phyloP scores from a whole-genome alignment of 2,888 invertebrate genomes.

The Coecobrya sp. region DNA sequence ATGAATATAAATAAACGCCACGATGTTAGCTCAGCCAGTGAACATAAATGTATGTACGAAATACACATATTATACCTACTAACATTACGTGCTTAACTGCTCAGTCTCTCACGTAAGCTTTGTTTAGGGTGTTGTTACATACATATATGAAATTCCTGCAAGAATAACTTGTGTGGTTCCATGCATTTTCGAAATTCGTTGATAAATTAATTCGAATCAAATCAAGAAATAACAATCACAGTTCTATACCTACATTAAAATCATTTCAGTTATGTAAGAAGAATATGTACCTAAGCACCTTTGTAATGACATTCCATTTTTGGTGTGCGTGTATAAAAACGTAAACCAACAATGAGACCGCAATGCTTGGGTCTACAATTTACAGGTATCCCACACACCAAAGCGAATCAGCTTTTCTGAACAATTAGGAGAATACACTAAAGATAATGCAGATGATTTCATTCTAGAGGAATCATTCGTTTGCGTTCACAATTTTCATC shows the following conservation, averaged over 20 bases:
- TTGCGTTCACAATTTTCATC: background rate
- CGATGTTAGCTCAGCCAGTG: too few species aligned
- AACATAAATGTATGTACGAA: too few species aligned
- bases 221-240: background rate
- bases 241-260: too few species aligned
- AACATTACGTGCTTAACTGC: too few species aligned
- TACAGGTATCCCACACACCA: slow-evolving; percentile 61
- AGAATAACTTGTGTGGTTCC: too few species aligned
- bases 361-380: too few species aligned
- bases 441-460: slow-evolving; percentile 58
- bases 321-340: background rate
- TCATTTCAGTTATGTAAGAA: background rate
- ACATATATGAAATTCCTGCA: too few species aligned
- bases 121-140: too few species aligned
- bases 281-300: background rate
- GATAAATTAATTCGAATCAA: background rate
- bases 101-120: too few species aligned
- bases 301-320: background rate
- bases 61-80: too few species aligned
- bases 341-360: background rate
- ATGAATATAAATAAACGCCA: background rate
- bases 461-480: background rate
- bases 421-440: slow-evolving; percentile 3
- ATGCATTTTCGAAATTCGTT: background rate
- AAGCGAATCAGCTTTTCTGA: slow-evolving; percentile 34